These are phyloP conservation scores for Clistopyga incitator DNA, from an alignment of 2,888 invertebrate species.

Conservation along the genomic window DNA sequence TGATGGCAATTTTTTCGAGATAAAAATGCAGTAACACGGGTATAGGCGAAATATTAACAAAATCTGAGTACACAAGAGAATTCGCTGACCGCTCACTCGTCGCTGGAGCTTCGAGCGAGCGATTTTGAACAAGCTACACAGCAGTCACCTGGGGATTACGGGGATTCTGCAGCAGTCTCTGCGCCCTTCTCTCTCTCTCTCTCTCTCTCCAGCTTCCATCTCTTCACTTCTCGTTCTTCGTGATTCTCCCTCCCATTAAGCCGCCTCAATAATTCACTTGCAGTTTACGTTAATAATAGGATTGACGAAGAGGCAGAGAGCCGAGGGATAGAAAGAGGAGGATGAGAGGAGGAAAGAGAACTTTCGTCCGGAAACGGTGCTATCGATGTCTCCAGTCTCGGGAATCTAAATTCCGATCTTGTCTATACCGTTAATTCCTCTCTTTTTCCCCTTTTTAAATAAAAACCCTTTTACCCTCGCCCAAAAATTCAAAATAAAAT, in stretches of 20 bases:
- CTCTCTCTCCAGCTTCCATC: constrained; percentile 64
- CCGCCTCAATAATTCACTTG: constrained; percentile 80
- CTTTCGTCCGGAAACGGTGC: constrained; percentile 44
- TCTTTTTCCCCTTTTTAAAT: too few relatives aligned
- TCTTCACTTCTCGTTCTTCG: constrained; percentile 71
- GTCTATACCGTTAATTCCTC: not conserved
- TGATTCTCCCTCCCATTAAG: constrained; percentile 82
- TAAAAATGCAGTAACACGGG: not conserved
- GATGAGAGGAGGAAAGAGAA: constrained; percentile 53
- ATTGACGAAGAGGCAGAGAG: constrained; percentile 64
- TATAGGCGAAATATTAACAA: not conserved
- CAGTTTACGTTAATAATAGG: constrained; percentile 82
- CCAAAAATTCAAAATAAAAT: too few relatives aligned
- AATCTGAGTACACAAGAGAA: not conserved
- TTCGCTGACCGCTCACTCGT: constrained; percentile 20
- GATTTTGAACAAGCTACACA: constrained; percentile 70
- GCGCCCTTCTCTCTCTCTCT: constrained; percentile 40
- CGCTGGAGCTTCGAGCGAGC: not conserved
- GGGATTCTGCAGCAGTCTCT: constrained; percentile 62
- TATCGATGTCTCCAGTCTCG: constrained; percentile 54
- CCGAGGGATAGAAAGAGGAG: constrained; percentile 36
- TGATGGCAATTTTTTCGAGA: too few relatives aligned
- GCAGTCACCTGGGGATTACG: constrained; percentile 78
- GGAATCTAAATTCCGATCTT: constrained; percentile 11
- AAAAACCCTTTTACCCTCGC: not conserved